These are phyloP conservation scores for Chalcis sispes DNA, from an alignment of 2,888 invertebrate species.

Conservation along the genomic window DNA sequence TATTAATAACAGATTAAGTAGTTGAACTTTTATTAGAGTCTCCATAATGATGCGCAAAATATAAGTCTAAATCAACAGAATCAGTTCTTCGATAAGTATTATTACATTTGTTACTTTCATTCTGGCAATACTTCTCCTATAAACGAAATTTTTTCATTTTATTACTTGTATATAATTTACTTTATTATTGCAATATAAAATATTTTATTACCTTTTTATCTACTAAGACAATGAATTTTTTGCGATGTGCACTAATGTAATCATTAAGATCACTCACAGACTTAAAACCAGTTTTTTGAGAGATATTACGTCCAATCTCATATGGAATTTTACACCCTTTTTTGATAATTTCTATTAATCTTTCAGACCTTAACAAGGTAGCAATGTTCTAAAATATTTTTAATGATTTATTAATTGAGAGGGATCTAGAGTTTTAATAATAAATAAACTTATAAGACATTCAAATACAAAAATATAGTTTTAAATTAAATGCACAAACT, in stretches of 20 bases:
- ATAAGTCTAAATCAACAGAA: slow-evolving; percentile 50
- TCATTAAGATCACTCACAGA: slow-evolving; percentile 46
- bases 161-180: slow-evolving; percentile 9
- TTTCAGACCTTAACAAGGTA: slow-evolving; percentile 48
- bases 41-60: slow-evolving; percentile 49
- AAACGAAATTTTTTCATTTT: slow-evolving; percentile 8
- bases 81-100: slow-evolving; percentile 34
- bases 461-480: no score
- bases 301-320: slow-evolving; percentile 39
- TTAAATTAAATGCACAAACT: no score
- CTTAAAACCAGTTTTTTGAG: slow-evolving; percentile 51
- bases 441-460: no score
- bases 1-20: slow-evolving; percentile 10
- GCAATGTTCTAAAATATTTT: slow-evolving; percentile 50
- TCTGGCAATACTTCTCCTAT: slow-evolving; percentile 45
- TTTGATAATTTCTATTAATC: slow-evolving; percentile 34
- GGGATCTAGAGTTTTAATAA: not conserved
- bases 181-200: not conserved
- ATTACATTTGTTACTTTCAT: slow-evolving; percentile 41
- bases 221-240: slow-evolving; percentile 50
- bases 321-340: slow-evolving; percentile 47
- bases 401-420: not conserved
- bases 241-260: slow-evolving; percentile 41
- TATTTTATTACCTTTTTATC: slow-evolving; percentile 43
- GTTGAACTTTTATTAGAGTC: slow-evolving; percentile 21